Conservation (phyloP, 2,797 vertebrate species). For the Saxicola maurus region DNA sequence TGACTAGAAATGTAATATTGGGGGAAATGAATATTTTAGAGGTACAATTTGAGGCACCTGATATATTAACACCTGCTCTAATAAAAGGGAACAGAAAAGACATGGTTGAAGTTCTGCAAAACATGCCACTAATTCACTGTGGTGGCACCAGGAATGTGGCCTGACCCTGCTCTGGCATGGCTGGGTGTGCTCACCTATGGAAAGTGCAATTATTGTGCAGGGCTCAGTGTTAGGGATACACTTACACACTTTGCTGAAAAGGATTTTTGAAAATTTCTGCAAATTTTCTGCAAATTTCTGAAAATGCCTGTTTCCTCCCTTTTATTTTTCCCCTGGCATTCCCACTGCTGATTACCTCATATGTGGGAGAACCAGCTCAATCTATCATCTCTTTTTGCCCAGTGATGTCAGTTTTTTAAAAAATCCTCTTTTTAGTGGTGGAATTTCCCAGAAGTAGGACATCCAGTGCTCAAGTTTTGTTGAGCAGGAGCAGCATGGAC, state of each 20-base stretch:
- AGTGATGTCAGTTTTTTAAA: not conserved
- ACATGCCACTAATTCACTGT: not conserved
- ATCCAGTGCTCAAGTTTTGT: not conserved
- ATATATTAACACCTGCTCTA: not conserved
- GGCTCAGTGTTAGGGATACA: not conserved
- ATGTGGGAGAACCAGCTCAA: not conserved
- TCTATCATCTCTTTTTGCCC: not conserved
- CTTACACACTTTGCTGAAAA: not conserved
- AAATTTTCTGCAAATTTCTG: too few species aligned
- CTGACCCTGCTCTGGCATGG: not conserved
- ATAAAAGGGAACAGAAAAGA: not conserved
- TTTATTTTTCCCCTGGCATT: not conserved
- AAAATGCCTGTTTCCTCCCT: not conserved
- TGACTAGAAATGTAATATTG: slow-evolving; percentile 17
- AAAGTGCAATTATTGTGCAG: not conserved
- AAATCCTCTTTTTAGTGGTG: not conserved
- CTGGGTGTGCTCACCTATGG: not conserved
- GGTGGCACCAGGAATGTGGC: not conserved
- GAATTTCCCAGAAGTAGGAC: not conserved
- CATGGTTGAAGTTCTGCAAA: not conserved
- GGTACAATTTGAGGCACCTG: not conserved
- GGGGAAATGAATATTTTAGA: slow-evolving; percentile 38
- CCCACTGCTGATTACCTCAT: not conserved
- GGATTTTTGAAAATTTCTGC: not conserved
- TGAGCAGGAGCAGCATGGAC: not conserved